Evolutionary conservation across 2,888 invertebrate genomes (phyloP), one percentile per base, ranked within the genome.

Genomic region (Himalopsyche japonica): DNA sequence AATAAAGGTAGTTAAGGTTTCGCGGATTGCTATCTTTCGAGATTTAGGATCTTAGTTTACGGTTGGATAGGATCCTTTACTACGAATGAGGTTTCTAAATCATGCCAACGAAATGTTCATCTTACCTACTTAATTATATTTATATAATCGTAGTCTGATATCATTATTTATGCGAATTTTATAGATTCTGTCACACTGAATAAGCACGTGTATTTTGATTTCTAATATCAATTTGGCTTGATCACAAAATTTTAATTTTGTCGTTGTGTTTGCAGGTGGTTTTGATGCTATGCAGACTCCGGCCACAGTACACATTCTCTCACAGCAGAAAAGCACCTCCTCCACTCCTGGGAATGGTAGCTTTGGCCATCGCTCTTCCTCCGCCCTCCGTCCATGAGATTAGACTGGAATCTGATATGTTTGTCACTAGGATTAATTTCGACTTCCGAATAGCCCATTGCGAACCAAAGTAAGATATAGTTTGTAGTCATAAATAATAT

Each of bases 311-410:
- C 91, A 96, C 97, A 85, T 98, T 97, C 92, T 97, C 97, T 15
- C 96, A 98, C 91, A 95, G 96, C 87, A 94, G 98, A 89, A 98
- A 98, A 91, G 94, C 96, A 0, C 95, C 97, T 81, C 97, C 97
- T 18, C 96, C 97, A 8, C 93, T 98, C 43, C 91, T 99, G 88
- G 98, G 98, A 32, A 96, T 98, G 96, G 98, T 98, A 84, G 98
- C 97, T 5, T 90, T 99, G 88, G 99, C 98, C 87, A 98, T 99
- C 88, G 99, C 98, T 12, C 93, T 99, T 87, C 99, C 99, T 77
- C 98, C 99, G 15, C 98, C 99, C 15, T 98, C 98, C 87, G 98
- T 99, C 87, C 98, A 99, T 90, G 99, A 99, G 92, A 98, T 98
- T 88, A 95, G 98, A 88, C 93, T 99, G 88, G 98, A 98, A 91